Evolutionary conservation across 2,888 invertebrate species (phyloP).

Genomic region (Liposcelis brunnea): DNA sequence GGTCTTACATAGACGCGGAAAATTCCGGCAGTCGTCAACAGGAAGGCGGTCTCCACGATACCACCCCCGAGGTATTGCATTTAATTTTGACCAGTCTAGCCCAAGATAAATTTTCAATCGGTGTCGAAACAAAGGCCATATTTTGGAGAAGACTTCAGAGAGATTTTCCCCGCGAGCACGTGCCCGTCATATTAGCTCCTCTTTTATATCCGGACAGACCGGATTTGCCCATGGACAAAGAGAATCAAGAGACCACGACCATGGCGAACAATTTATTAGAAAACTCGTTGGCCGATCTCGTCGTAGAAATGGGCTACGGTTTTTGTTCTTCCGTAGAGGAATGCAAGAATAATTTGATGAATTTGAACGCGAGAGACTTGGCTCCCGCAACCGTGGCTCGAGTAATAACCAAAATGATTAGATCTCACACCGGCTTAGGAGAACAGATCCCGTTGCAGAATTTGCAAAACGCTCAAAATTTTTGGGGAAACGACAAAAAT

Average conservation of each 20-base stretch:
- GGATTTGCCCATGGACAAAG: slow-evolving; percentile 29
- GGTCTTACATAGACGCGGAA: slow-evolving; percentile 68
- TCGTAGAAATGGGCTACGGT: slow-evolving; percentile 80
- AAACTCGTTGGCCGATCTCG: slow-evolving; percentile 67
- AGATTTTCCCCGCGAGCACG: slow-evolving; percentile 76
- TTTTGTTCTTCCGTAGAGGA: slow-evolving; percentile 77
- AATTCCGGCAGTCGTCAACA: slow-evolving; percentile 38
- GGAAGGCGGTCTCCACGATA: slow-evolving; percentile 77
- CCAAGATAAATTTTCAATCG: background rate
- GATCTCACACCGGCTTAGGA: slow-evolving; percentile 61
- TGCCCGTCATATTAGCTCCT: slow-evolving; percentile 79
- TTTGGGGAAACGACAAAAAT: slow-evolving; percentile 18
- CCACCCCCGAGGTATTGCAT: slow-evolving; percentile 54
- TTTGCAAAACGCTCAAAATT: slow-evolving; percentile 17
- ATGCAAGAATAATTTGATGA: slow-evolving; percentile 68
- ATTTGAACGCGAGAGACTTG: slow-evolving; percentile 66
- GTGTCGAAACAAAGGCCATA: slow-evolving; percentile 54
- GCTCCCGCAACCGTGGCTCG: slow-evolving; percentile 70
- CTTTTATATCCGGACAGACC: slow-evolving; percentile 54
- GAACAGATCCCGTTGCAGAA: slow-evolving; percentile 25
- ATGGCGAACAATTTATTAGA: slow-evolving; percentile 38
- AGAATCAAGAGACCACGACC: slow-evolving; percentile 24
- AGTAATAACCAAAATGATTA: slow-evolving; percentile 71
- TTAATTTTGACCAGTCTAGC: slow-evolving; percentile 3
- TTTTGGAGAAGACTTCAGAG: slow-evolving; percentile 65